Base-by-base conservation (phyloP, 2,113 vertebrate species). In the Brevimyrus niger region DNA sequence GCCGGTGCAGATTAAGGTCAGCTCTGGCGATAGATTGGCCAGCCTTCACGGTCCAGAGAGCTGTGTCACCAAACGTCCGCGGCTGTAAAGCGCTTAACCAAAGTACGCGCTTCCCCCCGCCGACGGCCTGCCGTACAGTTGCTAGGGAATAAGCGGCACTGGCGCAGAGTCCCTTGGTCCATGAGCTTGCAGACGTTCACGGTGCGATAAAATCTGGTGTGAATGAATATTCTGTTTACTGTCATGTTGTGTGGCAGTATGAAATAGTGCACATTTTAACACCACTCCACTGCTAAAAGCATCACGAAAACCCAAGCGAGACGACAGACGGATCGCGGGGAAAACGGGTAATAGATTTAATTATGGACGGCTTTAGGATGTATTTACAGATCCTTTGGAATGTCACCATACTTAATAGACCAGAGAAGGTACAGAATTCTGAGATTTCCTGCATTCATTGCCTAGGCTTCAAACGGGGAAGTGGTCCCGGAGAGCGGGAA, bases 1-100 rank as follows among this genome's bases (percentile, higher is more conserved):
- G 46, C n/a, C 53, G 48, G 46, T 89, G 87, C 88, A 89, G 86
- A 90, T 92, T 91, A 90, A 93, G 90, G 90, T 80, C 58, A 90
- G 83, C 58, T 91, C 90, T 88, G 90, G 55, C 87, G 91, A 92
- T 83, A 89, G 91, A 89, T 80, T 1, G 73, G 35, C 35, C 11
- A 19, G 35, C 31, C 15, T 42, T 13, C 73, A 42, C 73, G 73
- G 35, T 15, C 73, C 73, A 80, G 73, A 38, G 73, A 80, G 73
- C 73, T 8, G 11, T 42, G 73, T 42, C 35, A 42, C 73, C 11
- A 42, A 80, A 80, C 73, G 35, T 80, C 35, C 17, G 13, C 35
- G 35, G 35, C 73, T 8, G 35, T 80, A 35, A 42, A 42, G 35
- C 31, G 4, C 31, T 19, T 42, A 17, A 42, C 73, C 73, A 19